Conservation (phyloP, 1,140 invertebrate species). For the Drosophila insularis region DNA sequence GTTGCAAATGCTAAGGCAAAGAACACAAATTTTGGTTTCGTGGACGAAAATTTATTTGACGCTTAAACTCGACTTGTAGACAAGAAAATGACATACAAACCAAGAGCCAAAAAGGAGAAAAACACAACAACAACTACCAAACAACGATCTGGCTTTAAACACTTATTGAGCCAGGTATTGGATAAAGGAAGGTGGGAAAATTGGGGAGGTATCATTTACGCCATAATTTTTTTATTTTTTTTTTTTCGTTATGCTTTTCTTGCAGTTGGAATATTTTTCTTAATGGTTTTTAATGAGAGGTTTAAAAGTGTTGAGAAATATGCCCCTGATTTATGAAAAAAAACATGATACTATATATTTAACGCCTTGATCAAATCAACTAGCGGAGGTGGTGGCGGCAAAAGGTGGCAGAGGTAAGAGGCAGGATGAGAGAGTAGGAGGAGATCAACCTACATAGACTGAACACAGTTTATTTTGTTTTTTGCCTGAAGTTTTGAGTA, state of each 20-base stretch:
- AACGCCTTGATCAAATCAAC: constrained; percentile 50
- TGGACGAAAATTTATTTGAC: constrained; percentile 77
- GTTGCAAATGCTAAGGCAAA: constrained; percentile 65
- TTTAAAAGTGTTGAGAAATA: constrained; percentile 69
- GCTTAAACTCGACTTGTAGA: constrained; percentile 67
- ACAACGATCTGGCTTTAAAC: constrained; percentile 41
- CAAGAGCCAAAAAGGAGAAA: constrained; percentile 57
- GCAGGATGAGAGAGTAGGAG: background rate
- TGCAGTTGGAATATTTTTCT: constrained; percentile 71
- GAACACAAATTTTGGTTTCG: constrained; percentile 56
- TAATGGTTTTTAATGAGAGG: constrained; percentile 79
- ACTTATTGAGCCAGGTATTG: constrained; percentile 47
- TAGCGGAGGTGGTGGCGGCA: constrained; percentile 18
- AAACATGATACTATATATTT: constrained; percentile 67
- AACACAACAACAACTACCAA: constrained; percentile 7
- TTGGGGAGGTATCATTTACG: constrained; percentile 71
- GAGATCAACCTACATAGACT: constrained; percentile 53
- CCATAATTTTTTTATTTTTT: constrained; percentile 65
- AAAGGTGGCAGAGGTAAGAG: constrained; percentile 21
- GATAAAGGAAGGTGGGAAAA: background rate
- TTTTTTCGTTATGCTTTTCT: background rate
- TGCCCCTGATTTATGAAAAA: constrained; percentile 72
- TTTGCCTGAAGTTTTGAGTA: constrained; percentile 11
- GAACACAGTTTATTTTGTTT: constrained; percentile 5
- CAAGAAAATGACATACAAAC: constrained; percentile 79